A percentile compares a stretch with the other conserved stretches of the same genome.
Evolutionary conservation across 1,140 invertebrate genomes (phyloP).

Genomic region (Dendrolimus kikuchii): DNA sequence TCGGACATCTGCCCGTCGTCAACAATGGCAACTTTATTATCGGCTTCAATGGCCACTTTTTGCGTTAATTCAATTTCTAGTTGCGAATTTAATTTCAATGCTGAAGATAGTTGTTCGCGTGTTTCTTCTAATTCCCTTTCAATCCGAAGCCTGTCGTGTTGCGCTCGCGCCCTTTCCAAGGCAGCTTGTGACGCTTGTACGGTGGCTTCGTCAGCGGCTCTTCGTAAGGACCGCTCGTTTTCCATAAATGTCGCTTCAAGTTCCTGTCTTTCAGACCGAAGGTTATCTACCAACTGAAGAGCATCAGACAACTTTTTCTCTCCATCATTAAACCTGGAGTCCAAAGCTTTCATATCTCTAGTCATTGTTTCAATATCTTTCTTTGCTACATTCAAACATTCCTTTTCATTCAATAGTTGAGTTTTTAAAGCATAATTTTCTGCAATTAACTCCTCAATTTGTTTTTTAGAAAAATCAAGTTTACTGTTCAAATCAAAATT

Average conservation of each 20-base stretch:
- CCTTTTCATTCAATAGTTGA: conserved; percentile 26
- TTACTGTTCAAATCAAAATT: conserved; percentile 42
- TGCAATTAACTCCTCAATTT: conserved; percentile 39
- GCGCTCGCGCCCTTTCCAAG: conserved; percentile 59
- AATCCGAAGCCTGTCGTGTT: conserved; percentile 53
- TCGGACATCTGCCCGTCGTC: conserved; percentile 38
- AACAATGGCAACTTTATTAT: conserved; percentile 39
- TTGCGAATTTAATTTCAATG: conserved; percentile 41
- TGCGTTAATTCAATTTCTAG: conserved; percentile 53
- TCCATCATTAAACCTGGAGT: conserved; percentile 34
- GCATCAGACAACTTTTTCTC: conserved; percentile 41
- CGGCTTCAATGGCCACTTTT: conserved; percentile 31
- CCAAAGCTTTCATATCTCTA: conserved; percentile 28
- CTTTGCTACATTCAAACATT: conserved; percentile 29
- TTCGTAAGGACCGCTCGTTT: conserved; percentile 46
- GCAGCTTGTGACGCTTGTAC: conserved; percentile 67
- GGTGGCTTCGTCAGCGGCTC: conserved; percentile 62
- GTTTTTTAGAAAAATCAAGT: conserved; percentile 37
- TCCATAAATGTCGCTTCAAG: conserved; percentile 51
- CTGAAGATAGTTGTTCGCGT: conserved; percentile 37
- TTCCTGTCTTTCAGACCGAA: conserved; percentile 47
- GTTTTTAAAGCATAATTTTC: conserved; percentile 46
- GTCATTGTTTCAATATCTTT: conserved; percentile 35
- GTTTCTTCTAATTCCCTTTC: conserved; percentile 63
- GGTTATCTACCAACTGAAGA: conserved; percentile 31